phyloP scores from a whole-genome alignment of 2,113 vertebrate species.

The Caretta caretta region DNA sequence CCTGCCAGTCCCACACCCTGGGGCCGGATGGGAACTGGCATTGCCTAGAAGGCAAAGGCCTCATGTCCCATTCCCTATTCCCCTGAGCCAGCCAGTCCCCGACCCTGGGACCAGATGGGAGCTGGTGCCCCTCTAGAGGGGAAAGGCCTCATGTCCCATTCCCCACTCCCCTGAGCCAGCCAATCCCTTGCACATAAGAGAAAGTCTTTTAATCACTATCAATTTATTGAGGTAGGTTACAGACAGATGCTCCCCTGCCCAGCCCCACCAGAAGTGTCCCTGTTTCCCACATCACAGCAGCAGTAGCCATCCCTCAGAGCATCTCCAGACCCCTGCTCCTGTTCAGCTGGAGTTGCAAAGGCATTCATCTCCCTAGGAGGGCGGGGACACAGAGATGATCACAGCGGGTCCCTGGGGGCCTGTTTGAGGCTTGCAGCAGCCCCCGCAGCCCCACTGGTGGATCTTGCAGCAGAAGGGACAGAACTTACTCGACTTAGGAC shows the following conservation, averaged over 20 bases:
- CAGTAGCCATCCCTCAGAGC: background rate
- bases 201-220: background rate
- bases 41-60: no score
- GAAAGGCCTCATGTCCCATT: no score
- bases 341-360: background rate
- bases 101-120: no score
- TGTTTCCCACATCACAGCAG: background rate
- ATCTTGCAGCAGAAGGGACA: background rate
- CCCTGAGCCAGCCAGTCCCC: no score
- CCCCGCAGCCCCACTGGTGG: background rate
- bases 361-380: no score
- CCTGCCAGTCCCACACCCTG: no score
- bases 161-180: no score
- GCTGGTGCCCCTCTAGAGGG: no score
- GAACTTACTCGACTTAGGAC: background rate
- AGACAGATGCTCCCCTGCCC: background rate
- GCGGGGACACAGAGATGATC: background rate
- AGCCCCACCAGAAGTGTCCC: no score
- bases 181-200: background rate
- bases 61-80: no score
- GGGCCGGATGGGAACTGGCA: no score
- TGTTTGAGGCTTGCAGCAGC: background rate
- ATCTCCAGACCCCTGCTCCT: background rate
- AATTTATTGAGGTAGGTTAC: background rate
- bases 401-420: no score